Evolutionary conservation across 2,113 vertebrate species (phyloP).

Genomic region (Numenius arquata): DNA sequence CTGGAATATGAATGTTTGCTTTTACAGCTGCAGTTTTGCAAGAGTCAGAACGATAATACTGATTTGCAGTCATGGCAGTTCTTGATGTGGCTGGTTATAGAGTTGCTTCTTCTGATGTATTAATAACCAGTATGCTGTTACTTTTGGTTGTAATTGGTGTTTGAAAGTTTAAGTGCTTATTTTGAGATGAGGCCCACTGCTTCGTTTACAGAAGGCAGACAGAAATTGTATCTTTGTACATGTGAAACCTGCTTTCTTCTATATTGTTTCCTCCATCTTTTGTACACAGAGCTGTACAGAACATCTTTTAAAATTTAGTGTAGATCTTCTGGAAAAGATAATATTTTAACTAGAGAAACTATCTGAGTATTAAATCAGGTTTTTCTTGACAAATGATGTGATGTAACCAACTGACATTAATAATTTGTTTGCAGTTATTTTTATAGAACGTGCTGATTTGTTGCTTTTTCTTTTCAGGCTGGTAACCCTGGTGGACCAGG

Average conservation of each 20-base stretch:
- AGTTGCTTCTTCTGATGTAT: background rate
- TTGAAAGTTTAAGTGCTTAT: background rate
- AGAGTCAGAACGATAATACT: background rate
- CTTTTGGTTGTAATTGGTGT: background rate
- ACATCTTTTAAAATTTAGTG: background rate
- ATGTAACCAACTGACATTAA: background rate
- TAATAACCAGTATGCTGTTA: background rate
- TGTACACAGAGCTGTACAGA: background rate
- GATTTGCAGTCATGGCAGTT: background rate
- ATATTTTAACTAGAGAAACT: background rate
- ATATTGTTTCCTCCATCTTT: background rate
- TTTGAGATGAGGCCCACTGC: background rate
- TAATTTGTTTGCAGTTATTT: background rate
- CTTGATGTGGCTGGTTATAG: background rate
- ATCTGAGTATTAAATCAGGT: background rate
- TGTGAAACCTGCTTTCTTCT: background rate
- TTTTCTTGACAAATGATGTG: background rate
- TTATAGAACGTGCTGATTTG: background rate
- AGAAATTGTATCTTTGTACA: accelerated
- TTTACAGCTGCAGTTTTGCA: background rate
- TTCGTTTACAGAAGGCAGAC: background rate
- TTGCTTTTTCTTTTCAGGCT: conserved; percentile 67
- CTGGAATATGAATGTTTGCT: background rate
- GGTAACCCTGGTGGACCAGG: conserved; percentile 91
- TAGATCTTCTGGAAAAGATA: background rate